A percentile compares a stretch with the other conserved stretches of the same genome.
These are phyloP conservation scores for Enteromius thamalakanensis DNA, from an alignment of 2,797 vertebrate species.

Conservation along the genomic window DNA sequence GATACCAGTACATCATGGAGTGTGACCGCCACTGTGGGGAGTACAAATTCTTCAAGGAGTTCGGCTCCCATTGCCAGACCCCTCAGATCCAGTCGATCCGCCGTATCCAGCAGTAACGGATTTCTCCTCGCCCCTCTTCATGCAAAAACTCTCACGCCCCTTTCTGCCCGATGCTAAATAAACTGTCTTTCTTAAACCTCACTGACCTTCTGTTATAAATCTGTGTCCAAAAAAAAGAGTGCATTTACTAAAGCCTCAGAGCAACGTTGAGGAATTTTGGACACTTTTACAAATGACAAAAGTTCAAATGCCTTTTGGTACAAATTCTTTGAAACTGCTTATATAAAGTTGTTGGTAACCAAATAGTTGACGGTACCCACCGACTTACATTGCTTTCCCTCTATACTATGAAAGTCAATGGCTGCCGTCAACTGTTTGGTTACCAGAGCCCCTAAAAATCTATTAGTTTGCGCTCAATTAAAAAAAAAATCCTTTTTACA, in stretches of 20 bases:
- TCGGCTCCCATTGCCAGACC: constrained; percentile 91
- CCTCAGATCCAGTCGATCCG: constrained; percentile 94
- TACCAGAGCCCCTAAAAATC: background rate
- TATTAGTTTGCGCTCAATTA: background rate
- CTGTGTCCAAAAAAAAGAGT: constrained; percentile 2
- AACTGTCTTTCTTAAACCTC: constrained; percentile 81
- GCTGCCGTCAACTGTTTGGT: background rate
- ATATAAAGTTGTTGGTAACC: background rate
- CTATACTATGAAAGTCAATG: background rate
- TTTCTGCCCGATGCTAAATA: constrained; percentile 75
- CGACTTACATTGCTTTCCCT: background rate
- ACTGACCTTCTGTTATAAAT: constrained; percentile 64
- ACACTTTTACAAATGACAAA: background rate
- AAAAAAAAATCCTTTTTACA: background rate
- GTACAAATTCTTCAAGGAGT: constrained; percentile 92
- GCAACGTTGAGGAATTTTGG: background rate
- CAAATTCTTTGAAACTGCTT: background rate
- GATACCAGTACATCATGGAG: constrained; percentile 94
- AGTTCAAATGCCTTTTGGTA: background rate
- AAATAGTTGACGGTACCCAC: background rate
- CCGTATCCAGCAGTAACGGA: constrained; percentile 89
- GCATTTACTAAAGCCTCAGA: background rate
- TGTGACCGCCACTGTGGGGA: constrained; percentile 88
- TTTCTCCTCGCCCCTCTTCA: constrained; percentile 53
- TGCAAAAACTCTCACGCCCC: constrained; percentile 61